Evolutionary conservation across 2,797 vertebrate genomes (phyloP), one percentile per base, ranked within the genome.

Genomic region (Manis javanica): DNA sequence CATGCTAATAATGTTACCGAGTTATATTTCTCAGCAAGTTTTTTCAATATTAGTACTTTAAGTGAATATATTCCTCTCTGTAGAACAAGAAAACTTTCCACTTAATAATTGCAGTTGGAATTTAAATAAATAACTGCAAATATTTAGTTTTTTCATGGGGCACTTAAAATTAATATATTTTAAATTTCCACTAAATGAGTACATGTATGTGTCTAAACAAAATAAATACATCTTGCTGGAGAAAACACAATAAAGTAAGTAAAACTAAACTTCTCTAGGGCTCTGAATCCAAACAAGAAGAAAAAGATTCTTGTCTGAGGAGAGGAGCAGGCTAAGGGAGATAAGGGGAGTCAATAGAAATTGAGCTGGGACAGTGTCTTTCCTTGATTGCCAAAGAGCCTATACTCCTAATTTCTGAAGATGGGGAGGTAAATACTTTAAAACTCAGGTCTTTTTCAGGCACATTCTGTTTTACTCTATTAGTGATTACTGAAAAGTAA

Each of bases 101-200:
- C 26, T 46, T 72, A 78, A 34, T 66, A 90, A 46, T 1, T 77
- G 0, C 18, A 69, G 11, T 39, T 78, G n/a, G 23, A n/a, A 59
- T 85, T 92, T 61, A 34, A 86, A 78, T 53, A 91, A 91, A 64
- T 86, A 55, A 39, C 19, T 75, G 34, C 7, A 95, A 81, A 31
- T 78, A 2, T 85, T 71, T 79, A 79, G 6, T 72, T 71, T 34
- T 69, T 51, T 31, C 31, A n/a, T 69, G 7, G 11, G 6, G 16
- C 26, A 83, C 8, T 23, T 42, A 49, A 16, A 89, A 81, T 92
- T 66, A 61, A 77, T 39, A 8, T 71, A 77, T 84, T 87, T 85
- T 75, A 66, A 13, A n/a, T 63, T 69, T 87, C 82, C 61, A 69
- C 26, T 37, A 72, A 74, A 16, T 61, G 4, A 94, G 26, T 1